Base-by-base conservation (phyloP, 2,113 vertebrate genomes). In the Genyomyrus donnyi region DNA sequence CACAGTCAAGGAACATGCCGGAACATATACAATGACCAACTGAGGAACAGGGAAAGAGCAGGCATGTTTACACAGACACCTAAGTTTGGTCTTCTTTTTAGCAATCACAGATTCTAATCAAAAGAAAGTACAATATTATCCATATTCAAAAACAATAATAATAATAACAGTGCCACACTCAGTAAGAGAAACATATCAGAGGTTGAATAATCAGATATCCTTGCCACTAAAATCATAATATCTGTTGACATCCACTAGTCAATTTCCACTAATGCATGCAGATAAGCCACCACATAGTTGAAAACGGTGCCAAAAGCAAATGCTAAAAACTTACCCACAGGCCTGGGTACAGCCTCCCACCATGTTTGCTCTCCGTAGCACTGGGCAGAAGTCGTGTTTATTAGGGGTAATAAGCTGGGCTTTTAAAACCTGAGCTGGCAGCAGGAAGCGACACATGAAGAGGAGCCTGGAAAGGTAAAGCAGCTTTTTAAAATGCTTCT, bases 401-500 rank as follows among this genome's bases (percentile, higher is more conserved):
- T 88, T 53, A 48, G 86, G 86, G 86, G 86, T 17, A 88, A 88
- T 56, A 35, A 53, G 45, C 5, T 39, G 50, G 11, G 31, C 31
- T 13, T 87, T 53, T 87, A 87, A 87, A 24, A 39, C 50, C 86
- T 17, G 49, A 13, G n/a, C 50, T 87, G 86, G 11, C 31, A 87
- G 10, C 86, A 87, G n/a, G 50, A n/a, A 10, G 21, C 1, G 13
- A 24, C 86, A 87, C 8, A 31, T 39, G 86, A 35, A 87, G 86
- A 87, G 50, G 52, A 87, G n/a, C 49, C 86, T n/a, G 50, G 46
- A 35, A 87, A 87, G 86, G 86, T 87, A 87, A 87, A 56, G 42
- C 11, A 50, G 24, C 52, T 56, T 87, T 58, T 87, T 50, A 31
- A 15, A 31, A 15, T 49, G 49, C 11, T 53, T 87, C 39, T 52